phyloP scores from a whole-genome alignment of 1,140 invertebrate genomes.

The Maniola jurtina region DNA sequence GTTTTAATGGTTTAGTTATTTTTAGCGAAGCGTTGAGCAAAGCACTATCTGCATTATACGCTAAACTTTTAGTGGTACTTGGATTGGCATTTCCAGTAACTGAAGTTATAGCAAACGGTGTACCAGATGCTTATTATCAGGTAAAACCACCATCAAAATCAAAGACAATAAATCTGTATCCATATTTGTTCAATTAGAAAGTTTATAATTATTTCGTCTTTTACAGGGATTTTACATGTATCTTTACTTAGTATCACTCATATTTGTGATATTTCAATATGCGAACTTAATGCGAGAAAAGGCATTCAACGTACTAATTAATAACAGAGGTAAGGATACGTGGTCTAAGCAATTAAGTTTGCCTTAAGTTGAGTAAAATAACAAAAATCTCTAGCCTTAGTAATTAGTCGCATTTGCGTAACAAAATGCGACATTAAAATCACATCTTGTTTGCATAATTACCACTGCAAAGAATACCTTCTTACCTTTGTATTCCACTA shows the following conservation, averaged over 20 bases:
- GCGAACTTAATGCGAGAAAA: constrained; percentile 79
- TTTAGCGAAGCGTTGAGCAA: constrained; percentile 78
- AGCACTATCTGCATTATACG: constrained; percentile 87
- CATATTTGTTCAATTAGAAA: neutral
- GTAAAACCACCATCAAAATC: constrained; percentile 52
- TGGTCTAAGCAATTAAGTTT: constrained; percentile 22
- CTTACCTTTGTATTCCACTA: constrained; percentile 66
- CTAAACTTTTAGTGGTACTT: constrained; percentile 88
- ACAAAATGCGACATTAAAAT: constrained; percentile 77
- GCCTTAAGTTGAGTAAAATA: constrained; percentile 30
- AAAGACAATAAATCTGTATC: neutral
- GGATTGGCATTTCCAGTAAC: constrained; percentile 86
- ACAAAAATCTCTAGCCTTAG: constrained; percentile 44
- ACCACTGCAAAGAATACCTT: constrained; percentile 62
- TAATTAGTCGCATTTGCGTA: constrained; percentile 73
- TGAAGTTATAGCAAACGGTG: constrained; percentile 83
- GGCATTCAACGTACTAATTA: constrained; percentile 63
- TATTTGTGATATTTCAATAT: constrained; percentile 91
- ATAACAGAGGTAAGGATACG: constrained; percentile 56
- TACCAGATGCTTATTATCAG: constrained; percentile 83
- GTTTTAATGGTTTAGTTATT: constrained; percentile 24
- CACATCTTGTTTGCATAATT: constrained; percentile 76
- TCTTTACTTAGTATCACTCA: constrained; percentile 87
- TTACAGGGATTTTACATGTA: constrained; percentile 91
- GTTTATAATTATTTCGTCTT: constrained; percentile 13